Evolutionary conservation across 2,888 invertebrate genomes (phyloP), one percentile per base, ranked within the genome.

Genomic region (Diaphora mendica): DNA sequence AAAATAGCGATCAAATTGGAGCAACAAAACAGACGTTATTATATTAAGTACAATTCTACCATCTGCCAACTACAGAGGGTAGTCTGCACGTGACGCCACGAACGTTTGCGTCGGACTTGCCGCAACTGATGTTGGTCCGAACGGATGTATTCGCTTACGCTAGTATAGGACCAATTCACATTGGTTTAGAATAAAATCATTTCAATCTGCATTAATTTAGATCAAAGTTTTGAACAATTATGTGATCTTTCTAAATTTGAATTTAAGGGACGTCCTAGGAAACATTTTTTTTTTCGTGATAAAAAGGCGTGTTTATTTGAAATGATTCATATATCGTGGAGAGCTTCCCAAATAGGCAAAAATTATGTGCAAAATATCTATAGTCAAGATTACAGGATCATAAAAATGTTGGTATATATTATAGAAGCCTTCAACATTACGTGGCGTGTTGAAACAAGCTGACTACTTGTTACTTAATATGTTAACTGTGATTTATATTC

Each of bases 51-150:
- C 84, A 81, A 83, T 82, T 80, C 82, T 80, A 78, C 79, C 79
- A 77, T 82, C 87, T 87, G 84, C 78, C 84, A 86, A 81, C 76
- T 83, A 80, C 82, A 84, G 79, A 77, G 78, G 80, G 78, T 77
- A 76, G 75, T 74, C 77, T 84, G 86, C 78, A 81, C 86, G 86
- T 85, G 82, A 82, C 79, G 80, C 78, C 79, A 84, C 78, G 80
- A 79, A 77, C 77, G 78, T 75, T 72, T 70, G 77, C 77, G 73
- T 79, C 79, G 79, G 78, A 78, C 75, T 76, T 76, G 72, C 80
- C 74, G 30, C 77, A 76, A 76, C 80, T 81, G 81, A 85, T 79
- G 80, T 77, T 73, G 77, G 72, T 79, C 65, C 69, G 48, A 79
- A 77, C 67, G 48, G 79, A 77, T 80, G 71, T 77, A 78, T 84